These are phyloP conservation scores for Chesias legatella DNA, from an alignment of 2,888 invertebrate species.

Conservation along the genomic window DNA sequence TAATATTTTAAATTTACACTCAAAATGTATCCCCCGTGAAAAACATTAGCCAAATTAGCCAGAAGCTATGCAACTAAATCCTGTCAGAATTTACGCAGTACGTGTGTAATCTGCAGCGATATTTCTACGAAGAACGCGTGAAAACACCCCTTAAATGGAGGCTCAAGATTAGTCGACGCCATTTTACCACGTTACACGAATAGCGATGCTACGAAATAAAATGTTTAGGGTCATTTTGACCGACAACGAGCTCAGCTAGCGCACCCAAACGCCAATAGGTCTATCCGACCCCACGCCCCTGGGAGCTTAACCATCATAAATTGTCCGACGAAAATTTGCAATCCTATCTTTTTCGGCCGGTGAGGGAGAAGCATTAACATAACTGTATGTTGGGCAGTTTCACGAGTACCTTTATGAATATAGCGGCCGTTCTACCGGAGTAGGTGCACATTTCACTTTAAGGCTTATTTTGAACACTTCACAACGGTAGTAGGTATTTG, in stretches of 20 bases:
- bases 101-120: conserved; percentile 59
- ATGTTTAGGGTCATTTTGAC: conserved; percentile 78
- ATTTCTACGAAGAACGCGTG: conserved; percentile 64
- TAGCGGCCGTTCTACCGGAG: conserved; percentile 36
- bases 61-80: conserved; percentile 24
- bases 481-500: neutral
- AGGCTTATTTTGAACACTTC: conserved; percentile 16
- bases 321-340: conserved; percentile 79
- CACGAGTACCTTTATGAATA: conserved; percentile 64
- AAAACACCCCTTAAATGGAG: conserved; percentile 69
- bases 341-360: conserved; percentile 74
- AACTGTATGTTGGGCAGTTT: conserved; percentile 70
- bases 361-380: conserved; percentile 75
- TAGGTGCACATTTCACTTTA: conserved; percentile 39
- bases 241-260: conserved; percentile 70
- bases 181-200: conserved; percentile 66
- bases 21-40: conserved; percentile 7
- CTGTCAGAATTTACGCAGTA: conserved; percentile 26
- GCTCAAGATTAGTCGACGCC: conserved; percentile 73
- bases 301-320: conserved; percentile 74
- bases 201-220: conserved; percentile 75
- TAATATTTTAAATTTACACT: too few species aligned
- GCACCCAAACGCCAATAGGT: conserved; percentile 73
- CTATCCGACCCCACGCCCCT: conserved; percentile 64
- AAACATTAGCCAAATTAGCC: conserved; percentile 25